Conservation (phyloP, 2,888 invertebrate genomes). For the Brassicogethes aeneus region DNA sequence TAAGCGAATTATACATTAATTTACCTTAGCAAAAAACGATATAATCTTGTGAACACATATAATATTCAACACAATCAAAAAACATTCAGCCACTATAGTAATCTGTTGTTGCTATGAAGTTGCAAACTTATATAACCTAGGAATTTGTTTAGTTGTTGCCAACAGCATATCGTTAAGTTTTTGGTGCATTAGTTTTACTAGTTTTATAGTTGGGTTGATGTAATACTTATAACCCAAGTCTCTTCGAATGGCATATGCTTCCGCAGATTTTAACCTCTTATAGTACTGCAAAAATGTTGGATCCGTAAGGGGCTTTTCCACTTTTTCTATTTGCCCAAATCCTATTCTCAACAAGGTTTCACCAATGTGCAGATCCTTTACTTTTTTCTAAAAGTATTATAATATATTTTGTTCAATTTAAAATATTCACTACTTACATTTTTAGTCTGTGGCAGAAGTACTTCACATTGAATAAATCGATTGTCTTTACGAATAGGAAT, state of each 20-base stretch:
- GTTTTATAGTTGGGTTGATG: constrained; percentile 34
- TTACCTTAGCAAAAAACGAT: constrained; percentile 18
- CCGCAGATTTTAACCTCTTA: constrained; percentile 38
- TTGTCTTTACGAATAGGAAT: constrained; percentile 37
- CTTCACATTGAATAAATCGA: constrained; percentile 41
- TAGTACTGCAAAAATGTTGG: constrained; percentile 37
- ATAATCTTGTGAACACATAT: constrained; percentile 28
- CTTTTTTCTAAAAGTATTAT: constrained; percentile 27
- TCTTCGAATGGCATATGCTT: constrained; percentile 40
- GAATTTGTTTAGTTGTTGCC: constrained; percentile 5
- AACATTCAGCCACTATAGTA: constrained; percentile 24
- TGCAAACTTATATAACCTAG: constrained; percentile 12
- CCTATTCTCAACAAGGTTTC: constrained; percentile 45
- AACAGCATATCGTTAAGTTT: neutral
- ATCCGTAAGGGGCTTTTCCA: constrained; percentile 54
- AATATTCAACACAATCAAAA: constrained; percentile 23
- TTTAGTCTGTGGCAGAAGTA: constrained; percentile 32
- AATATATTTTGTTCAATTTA: neutral
- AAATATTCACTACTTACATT: constrained; percentile 28
- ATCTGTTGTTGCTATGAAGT: constrained; percentile 27
- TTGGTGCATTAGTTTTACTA: neutral
- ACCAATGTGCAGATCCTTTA: constrained; percentile 42
- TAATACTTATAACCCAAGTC: constrained; percentile 46
- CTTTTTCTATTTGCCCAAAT: constrained; percentile 64
- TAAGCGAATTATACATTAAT: no score